phyloP scores from a whole-genome alignment of 2,113 vertebrate genomes.

The Anarhynchus alexandrinus region DNA sequence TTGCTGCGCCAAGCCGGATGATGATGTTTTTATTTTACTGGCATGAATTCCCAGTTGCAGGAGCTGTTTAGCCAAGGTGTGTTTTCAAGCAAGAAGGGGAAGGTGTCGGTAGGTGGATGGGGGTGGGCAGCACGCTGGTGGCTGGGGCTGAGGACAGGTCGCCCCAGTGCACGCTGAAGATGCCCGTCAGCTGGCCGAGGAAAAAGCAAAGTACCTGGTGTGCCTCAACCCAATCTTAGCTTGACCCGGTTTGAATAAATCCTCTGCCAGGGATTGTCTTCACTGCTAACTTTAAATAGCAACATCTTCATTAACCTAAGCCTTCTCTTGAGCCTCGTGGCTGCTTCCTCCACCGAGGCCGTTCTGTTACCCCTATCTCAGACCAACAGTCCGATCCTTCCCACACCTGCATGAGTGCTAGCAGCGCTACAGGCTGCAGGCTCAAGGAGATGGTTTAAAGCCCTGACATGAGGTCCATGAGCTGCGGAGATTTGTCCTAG shows the following conservation, averaged over 20 bases:
- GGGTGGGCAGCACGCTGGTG: rapidly evolving
- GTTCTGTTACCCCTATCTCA: background rate
- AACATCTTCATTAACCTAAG: constrained; percentile 27
- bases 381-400: background rate
- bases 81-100: rapidly evolving
- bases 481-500: background rate
- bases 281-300: background rate
- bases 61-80: background rate
- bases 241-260: constrained; percentile 29
- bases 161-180: background rate
- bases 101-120: background rate
- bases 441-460: background rate
- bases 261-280: constrained; percentile 29
- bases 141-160: background rate
- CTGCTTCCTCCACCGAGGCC: background rate
- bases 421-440: background rate
- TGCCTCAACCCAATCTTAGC: background rate
- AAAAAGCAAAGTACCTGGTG: background rate
- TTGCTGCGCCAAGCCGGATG: background rate
- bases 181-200: background rate
- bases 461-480: background rate
- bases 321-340: background rate
- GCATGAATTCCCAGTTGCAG: rapidly evolving
- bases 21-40: background rate
- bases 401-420: background rate